phyloP scores from a whole-genome alignment of 2,888 invertebrate species.

The Ophonus ardosiacus region DNA sequence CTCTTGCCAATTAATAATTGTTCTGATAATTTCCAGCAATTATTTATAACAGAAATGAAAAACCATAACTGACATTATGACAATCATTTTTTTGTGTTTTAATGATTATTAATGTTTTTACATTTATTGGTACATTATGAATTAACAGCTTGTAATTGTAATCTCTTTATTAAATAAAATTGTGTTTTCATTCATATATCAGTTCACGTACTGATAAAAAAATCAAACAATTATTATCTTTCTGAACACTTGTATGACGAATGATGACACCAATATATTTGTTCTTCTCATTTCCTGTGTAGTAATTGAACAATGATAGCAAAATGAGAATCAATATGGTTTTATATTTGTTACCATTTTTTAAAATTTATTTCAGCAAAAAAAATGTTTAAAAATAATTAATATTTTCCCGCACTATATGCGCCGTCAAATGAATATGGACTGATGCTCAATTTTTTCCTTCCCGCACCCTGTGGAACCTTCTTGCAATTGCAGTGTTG shows the following conservation, averaged over 20 bases:
- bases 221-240: background rate
- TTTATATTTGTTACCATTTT: too few species aligned
- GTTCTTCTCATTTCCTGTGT: background rate
- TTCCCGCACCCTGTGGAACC: too few species aligned
- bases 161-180: background rate
- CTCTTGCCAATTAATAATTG: slow-evolving; percentile 28
- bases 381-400: too few species aligned
- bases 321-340: too few species aligned
- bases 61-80: background rate
- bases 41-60: background rate
- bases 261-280: background rate
- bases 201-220: background rate
- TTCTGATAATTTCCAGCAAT: background rate
- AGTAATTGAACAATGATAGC: background rate
- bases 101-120: background rate
- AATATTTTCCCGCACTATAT: too few species aligned
- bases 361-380: too few species aligned
- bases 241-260: background rate
- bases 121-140: background rate
- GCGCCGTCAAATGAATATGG: too few species aligned
- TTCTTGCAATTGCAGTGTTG: too few species aligned
- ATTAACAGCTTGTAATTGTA: background rate
- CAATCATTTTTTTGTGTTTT: background rate
- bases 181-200: background rate
- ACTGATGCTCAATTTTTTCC: too few species aligned